Evolutionary conservation across 2,797 vertebrate species (phyloP), one percentile per base, ranked within the genome.

Genomic region (Anisognathus igniventris): DNA sequence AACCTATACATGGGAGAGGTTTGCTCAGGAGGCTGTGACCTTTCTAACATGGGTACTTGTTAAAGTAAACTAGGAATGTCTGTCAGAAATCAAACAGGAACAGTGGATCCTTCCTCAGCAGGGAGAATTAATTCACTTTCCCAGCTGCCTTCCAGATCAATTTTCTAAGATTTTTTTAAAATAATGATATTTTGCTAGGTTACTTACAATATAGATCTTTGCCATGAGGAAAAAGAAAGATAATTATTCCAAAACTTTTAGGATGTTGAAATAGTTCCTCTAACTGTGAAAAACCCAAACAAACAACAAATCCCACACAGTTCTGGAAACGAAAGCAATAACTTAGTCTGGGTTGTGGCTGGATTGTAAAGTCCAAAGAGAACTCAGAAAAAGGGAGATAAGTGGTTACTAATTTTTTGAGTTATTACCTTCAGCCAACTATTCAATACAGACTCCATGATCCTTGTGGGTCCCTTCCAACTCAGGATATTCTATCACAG

Each of bases 231-330:
- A 33, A 5, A 44, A 37, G 14, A 40, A 50, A 31, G 6, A 23
- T 2, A 47, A 64, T 60, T 61, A 56, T 66, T 81, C 22, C 7
- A 61, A 72, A 72, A 9, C 5, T 44, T 60, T 61, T 24, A 75
- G 37, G 18, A 25, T 50, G 45, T n/a, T 42, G 3, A 61, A 67
- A 56, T 35, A 45, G 31, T 60, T 90, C 6, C 3, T 48, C 10
- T 31, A 50, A n/a, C 22, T 48, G 14, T 39, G 57, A 72, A 73
- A 80, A 57, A 7, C 5, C 5, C 9, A 19, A 19, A 15, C 15
- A 50, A 28, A 24, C 19, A 6, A n/a, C 3, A 65, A 53, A 15
- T 1, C 8, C 13, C 2, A 14, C 0, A 0, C 12, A 57, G 14
- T 56, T 58, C 48, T 62, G 30, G 33, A 73, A 86, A 64, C 1